These are phyloP conservation scores for Lepisosteus oculatus DNA, from an alignment of 2,113 vertebrate species.

Conservation along the genomic window DNA sequence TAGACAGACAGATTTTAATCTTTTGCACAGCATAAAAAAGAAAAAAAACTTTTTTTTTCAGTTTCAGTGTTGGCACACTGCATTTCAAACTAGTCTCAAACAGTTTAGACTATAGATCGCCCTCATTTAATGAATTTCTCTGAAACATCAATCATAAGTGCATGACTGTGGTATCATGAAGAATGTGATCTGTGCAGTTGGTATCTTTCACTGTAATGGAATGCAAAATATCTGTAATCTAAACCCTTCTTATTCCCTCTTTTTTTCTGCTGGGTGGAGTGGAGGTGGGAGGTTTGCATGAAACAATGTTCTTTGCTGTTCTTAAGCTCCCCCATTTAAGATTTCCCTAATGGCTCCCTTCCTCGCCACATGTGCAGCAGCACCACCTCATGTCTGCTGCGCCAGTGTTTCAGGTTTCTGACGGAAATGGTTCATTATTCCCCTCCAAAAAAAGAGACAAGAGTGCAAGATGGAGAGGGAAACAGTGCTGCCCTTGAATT, in stretches of 20 bases:
- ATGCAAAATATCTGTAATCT: background rate
- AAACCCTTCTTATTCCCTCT: background rate
- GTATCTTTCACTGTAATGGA: too few species aligned
- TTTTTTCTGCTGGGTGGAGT: background rate
- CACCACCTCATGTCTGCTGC: conserved; percentile 35
- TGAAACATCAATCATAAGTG: too few species aligned
- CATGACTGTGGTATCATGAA: too few species aligned
- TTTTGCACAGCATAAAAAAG: too few species aligned
- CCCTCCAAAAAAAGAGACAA: conserved; percentile 32
- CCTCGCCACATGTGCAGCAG: conserved; percentile 17
- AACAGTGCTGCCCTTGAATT: conserved; percentile 65
- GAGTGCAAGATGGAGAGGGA: conserved; percentile 14
- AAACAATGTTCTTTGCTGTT: background rate
- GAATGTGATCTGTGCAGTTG: too few species aligned
- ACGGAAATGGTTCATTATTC: conserved; percentile 54
- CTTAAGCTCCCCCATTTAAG: background rate
- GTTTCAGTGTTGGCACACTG: too few species aligned
- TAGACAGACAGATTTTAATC: too few species aligned
- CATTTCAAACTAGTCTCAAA: too few species aligned
- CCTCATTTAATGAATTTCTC: too few species aligned
- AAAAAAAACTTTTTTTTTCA: too few species aligned
- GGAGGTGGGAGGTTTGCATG: background rate
- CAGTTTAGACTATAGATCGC: too few species aligned
- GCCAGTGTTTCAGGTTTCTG: conserved; percentile 37
- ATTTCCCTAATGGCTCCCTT: background rate